Conservation (phyloP, 1,140 invertebrate species). For the Ridgeia piscesae region DNA sequence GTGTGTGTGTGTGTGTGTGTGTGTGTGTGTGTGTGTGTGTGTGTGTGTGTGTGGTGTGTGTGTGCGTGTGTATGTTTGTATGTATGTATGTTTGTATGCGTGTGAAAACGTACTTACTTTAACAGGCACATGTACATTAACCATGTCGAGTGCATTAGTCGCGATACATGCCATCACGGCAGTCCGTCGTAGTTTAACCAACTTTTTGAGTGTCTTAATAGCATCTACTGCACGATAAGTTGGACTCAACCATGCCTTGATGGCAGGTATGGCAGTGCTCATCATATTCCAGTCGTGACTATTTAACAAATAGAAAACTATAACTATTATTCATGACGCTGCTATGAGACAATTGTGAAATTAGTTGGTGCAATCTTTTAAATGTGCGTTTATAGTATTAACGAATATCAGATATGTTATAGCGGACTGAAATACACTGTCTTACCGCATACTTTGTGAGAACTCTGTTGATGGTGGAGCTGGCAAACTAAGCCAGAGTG, state of each 20-base stretch:
- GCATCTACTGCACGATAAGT: conserved; percentile 83
- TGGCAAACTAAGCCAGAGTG: conserved; percentile 96
- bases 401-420: not conserved
- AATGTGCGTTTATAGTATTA: not conserved
- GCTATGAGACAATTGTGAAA: not conserved
- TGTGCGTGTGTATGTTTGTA: no score
- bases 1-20: no score
- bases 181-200: conserved; percentile 67
- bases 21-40: no score
- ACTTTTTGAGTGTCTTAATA: conserved; percentile 56
- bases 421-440: not conserved
- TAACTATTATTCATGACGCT: not conserved
- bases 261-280: conserved; percentile 92
- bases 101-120: conserved; percentile 68
- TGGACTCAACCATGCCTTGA: conserved; percentile 96
- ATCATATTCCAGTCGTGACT: conserved; percentile 94
- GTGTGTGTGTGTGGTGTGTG: no score
- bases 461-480: conserved; percentile 89
- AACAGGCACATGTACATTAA: conserved; percentile 77
- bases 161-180: conserved; percentile 90
- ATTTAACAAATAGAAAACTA: not conserved
- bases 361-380: not conserved
- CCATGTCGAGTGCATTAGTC: conserved; percentile 87
- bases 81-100: no score
- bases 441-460: not conserved